A percentile compares a stretch with the other conserved stretches of the same genome.
Evolutionary conservation across 2,888 invertebrate genomes (phyloP).

Genomic region (Steinernema hermaphroditum): DNA sequence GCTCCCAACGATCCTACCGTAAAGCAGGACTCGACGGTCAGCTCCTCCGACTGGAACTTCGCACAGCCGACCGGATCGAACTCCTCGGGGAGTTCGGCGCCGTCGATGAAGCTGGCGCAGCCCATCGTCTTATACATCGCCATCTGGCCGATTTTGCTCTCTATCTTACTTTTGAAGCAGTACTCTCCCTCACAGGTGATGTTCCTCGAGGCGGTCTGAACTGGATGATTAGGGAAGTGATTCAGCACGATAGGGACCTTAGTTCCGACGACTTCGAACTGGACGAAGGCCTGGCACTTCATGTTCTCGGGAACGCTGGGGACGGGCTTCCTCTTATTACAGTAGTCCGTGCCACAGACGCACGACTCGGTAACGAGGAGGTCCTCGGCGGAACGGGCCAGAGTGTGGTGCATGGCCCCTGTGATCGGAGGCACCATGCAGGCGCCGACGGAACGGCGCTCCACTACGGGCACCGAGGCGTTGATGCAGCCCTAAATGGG

Average conservation of each 20-base stretch:
- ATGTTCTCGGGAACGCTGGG: conserved; percentile 48
- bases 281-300: conserved; percentile 55
- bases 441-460: conserved; percentile 59
- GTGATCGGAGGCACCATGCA: conserved; percentile 64
- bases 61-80: conserved; percentile 63
- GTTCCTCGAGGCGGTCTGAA: conserved; percentile 45
- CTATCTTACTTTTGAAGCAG: conserved; percentile 56
- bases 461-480: conserved; percentile 61
- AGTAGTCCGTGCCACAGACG: conserved; percentile 59
- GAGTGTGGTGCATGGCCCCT: conserved; percentile 64
- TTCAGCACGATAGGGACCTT: too few relatives aligned
- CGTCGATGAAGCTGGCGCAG: conserved; percentile 56
- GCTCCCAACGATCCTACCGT: conserved; percentile 39
- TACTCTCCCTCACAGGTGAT: conserved; percentile 52
- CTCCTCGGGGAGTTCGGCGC: conserved; percentile 58
- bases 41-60: conserved; percentile 53
- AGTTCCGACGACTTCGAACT: conserved; percentile 50
- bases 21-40: conserved; percentile 57
- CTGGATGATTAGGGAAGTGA: conserved; percentile 1
- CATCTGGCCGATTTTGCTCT: conserved; percentile 56
- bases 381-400: conserved; percentile 56
- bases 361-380: conserved; percentile 60
- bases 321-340: conserved; percentile 57
- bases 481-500: conserved; percentile 64
- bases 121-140: conserved; percentile 53